Base-by-base conservation (phyloP, 1,140 invertebrate genomes). In the Triops longicaudatus region DNA sequence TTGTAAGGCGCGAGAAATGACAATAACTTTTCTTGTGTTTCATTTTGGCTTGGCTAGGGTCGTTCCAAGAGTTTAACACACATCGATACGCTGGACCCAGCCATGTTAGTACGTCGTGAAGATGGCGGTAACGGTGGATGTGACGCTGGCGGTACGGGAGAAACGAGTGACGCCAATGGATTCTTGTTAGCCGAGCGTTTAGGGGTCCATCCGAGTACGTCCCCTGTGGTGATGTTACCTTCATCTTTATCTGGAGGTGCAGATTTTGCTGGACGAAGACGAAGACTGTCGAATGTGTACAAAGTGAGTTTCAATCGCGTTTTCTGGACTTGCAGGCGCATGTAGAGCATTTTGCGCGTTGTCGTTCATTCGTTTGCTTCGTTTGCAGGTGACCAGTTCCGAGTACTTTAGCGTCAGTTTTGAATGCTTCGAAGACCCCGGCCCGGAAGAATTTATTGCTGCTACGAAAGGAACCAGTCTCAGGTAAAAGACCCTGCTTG, bases 351-450 rank as follows among this genome's bases (percentile, higher is more conserved):
- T 72, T 22, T 73, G 63, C 72, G 9, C 44, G 27, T 42, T 43
- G n/a, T n/a, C 26, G 1, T 11, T 44, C 28, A 5, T 43, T 77
- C 26, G 22, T 3, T 41, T 77, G 63, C 26, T 27, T 27, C n/a
- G 22, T 44, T 17, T 31, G 22, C 84, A 91, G 90, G 89, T 90
- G 82, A 89, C 89, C 71, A 91, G 90, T 83, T 91, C 89, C 73
- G 90, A 92, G 80, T 92, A 89, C 82, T 92, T 92, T 84, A 91
- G 89, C 79, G 88, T 92, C 74, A 89, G 87, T 82, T 91, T 92
- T 82, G 89, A 90, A 82, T 84, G 88, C 26, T 84, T 86, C 5
- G 86, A 87, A 17, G 86, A 88, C 78, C 81, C 85, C 79, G 80
- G 84, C 73, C 80, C 83, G 5, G 88, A 90, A 80, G 87, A 90